phyloP scores from a whole-genome alignment of 2,797 vertebrate species.

The Neoniphon sammara region DNA sequence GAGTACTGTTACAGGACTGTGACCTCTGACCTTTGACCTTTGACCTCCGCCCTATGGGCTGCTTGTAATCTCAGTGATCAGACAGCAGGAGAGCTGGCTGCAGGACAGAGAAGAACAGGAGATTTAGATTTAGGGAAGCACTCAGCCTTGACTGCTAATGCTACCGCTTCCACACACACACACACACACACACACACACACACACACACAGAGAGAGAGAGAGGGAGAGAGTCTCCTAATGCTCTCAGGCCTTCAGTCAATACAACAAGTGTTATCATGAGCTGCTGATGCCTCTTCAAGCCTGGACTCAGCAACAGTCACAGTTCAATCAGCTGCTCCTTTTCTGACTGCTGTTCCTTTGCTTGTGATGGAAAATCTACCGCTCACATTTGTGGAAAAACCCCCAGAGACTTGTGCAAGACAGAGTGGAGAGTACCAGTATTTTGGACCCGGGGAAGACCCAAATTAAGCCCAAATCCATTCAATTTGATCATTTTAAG shows the following conservation, averaged over 20 bases:
- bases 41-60: slow-evolving; percentile 1
- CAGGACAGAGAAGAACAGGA: background rate
- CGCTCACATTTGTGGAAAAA: too few relatives aligned
- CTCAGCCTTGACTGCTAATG: slow-evolving; percentile 17
- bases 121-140: slow-evolving; percentile 1
- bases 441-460: slow-evolving; percentile 2
- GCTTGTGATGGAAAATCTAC: background rate
- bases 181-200: slow-evolving; percentile 6
- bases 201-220: slow-evolving; percentile 5
- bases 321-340: slow-evolving; percentile 51
- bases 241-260: slow-evolving; percentile 47
- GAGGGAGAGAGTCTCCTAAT: slow-evolving; percentile 16
- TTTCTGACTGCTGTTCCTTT: slow-evolving; percentile 16
- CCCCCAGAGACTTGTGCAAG: background rate
- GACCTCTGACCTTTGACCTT: slow-evolving; percentile 20
- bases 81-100: background rate
- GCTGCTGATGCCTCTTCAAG: slow-evolving; percentile 45
- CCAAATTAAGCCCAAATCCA: background rate
- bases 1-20: background rate
- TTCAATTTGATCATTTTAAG: too few relatives aligned
- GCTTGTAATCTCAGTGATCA: background rate
- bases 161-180: background rate
- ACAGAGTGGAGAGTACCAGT: slow-evolving; percentile 2
- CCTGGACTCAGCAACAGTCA: slow-evolving; percentile 34
- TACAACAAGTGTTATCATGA: slow-evolving; percentile 57